Percentiles rank a stretch among this genome's conserved stretches.
Conservation (phyloP, 2,888 invertebrate genomes). For the Glomeris marginata region DNA sequence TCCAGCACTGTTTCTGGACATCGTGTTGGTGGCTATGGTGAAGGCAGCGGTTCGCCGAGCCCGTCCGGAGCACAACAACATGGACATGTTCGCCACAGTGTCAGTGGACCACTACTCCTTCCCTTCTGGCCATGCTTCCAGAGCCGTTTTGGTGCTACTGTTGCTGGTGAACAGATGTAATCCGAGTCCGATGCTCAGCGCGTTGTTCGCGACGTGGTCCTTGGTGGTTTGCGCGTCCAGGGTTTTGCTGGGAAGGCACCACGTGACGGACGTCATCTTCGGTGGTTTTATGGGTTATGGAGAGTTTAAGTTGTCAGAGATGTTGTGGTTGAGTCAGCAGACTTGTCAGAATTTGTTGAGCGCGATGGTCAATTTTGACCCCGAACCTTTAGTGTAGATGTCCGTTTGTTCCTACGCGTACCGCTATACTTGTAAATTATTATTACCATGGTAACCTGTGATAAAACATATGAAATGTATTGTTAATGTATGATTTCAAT, state of each 20-base stretch:
- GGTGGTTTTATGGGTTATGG: slow-evolving; percentile 58
- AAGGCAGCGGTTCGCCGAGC: slow-evolving; percentile 64
- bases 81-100: slow-evolving; percentile 48
- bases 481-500: no score
- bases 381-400: no score
- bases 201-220: slow-evolving; percentile 58
- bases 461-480: no score
- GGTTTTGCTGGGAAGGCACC: slow-evolving; percentile 68
- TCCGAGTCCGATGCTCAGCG: slow-evolving; percentile 39
- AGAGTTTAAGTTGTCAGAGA: slow-evolving; percentile 45
- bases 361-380: no score
- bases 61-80: slow-evolving; percentile 50
- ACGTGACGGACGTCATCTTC: slow-evolving; percentile 63
- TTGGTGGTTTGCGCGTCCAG: slow-evolving; percentile 58
- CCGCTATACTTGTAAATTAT: no score
- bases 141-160: slow-evolving; percentile 50
- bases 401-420: no score
- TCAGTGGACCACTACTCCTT: slow-evolving; percentile 84
- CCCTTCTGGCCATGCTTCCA: slow-evolving; percentile 86
- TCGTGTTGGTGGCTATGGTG: slow-evolving; percentile 53
- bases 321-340: slow-evolving; percentile 46
- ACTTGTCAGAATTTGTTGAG: not conserved
- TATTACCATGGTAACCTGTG: no score
- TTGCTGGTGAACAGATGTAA: not conserved
- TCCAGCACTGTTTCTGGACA: slow-evolving; percentile 62